phyloP scores from a whole-genome alignment of 2,113 vertebrate species.

The Lepidothrix coronata region DNA sequence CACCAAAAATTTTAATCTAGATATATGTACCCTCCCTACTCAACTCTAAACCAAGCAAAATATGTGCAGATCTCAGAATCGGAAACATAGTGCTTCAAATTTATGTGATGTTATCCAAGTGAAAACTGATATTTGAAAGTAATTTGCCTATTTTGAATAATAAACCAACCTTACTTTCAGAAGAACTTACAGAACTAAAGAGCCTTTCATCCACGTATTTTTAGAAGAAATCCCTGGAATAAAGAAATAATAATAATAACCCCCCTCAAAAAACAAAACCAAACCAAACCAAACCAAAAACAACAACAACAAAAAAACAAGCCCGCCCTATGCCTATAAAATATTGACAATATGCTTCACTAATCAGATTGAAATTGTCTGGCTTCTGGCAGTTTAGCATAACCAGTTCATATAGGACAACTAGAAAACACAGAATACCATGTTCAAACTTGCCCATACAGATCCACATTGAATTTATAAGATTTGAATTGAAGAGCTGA shows the following conservation, averaged over 20 bases:
- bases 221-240: background rate
- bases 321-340: background rate
- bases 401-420: background rate
- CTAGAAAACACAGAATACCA: background rate
- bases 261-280: background rate
- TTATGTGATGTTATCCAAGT: background rate
- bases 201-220: background rate
- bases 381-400: constrained; percentile 34
- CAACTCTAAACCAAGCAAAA: background rate
- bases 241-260: background rate
- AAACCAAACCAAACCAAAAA: background rate
- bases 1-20: background rate
- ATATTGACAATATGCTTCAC: background rate
- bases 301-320: too few species aligned
- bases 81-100: background rate
- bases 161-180: background rate
- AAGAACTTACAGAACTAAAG: background rate
- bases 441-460: background rate
- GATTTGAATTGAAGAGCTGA: background rate
- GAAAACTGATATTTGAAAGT: background rate
- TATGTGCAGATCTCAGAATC: background rate
- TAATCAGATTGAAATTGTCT: constrained; percentile 39
- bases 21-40: background rate
- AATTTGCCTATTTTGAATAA: background rate
- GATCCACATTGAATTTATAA: background rate